phyloP scores from a whole-genome alignment of 1,140 invertebrate genomes.

The Caenorhabditis inopinata region DNA sequence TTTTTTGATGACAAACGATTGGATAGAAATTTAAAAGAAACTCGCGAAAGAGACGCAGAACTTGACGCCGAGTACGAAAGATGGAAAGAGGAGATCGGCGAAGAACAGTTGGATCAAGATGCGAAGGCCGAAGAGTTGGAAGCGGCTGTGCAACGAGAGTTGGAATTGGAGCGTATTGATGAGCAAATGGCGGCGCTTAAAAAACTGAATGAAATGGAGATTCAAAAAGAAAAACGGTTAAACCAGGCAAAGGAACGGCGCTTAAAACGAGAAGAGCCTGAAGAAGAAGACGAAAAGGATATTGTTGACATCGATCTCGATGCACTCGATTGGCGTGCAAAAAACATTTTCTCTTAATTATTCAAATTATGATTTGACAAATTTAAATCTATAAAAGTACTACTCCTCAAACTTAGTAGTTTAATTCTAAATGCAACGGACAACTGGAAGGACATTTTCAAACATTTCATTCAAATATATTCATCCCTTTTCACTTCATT shows the following conservation, averaged over 20 bases:
- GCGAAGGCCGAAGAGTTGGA: background rate
- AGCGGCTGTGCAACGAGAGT: conserved; percentile 6
- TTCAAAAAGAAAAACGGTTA: conserved; percentile 13
- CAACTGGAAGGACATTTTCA: no score
- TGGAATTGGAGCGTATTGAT: conserved; percentile 4
- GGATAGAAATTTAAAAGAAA: conserved; percentile 3
- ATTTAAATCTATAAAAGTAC: no score
- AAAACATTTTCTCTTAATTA: conserved; percentile 3
- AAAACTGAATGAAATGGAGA: conserved; percentile 13
- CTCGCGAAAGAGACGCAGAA: conserved; percentile 16
- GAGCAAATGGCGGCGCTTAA: background rate
- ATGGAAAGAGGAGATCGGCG: conserved; percentile 20
- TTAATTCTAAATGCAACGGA: no score
- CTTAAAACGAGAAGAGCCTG: background rate
- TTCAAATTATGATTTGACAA: no score
- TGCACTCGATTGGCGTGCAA: conserved; percentile 13
- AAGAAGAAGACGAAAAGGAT: background rate
- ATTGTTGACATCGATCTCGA: conserved; percentile 1
- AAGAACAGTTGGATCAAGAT: conserved; percentile 6
- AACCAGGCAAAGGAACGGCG: background rate
- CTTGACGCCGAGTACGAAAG: background rate
- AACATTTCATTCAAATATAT: no score
- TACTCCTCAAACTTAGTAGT: no score
- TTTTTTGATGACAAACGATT: conserved; percentile 12
- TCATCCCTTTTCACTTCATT: no score